A percentile compares a stretch with the other conserved stretches of the same genome.
Conservation (phyloP, 2,797 vertebrate species). For the Xenops minutus region DNA sequence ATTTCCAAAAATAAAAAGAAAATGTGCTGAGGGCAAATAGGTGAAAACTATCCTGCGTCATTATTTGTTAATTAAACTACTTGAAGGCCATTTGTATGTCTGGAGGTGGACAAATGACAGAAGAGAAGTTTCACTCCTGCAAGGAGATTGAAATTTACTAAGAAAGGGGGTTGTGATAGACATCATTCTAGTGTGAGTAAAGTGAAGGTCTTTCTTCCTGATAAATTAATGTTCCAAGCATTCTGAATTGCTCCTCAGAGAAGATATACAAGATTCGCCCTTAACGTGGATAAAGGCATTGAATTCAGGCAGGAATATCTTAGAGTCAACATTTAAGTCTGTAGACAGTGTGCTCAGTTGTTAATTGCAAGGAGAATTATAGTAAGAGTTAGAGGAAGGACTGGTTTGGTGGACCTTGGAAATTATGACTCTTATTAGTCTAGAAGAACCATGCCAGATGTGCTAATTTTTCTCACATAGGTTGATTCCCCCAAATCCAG, state of each 20-base stretch:
- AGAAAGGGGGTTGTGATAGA: neutral
- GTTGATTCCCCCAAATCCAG: neutral
- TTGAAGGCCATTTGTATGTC: neutral
- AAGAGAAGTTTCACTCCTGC: neutral
- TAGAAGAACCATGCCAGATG: neutral
- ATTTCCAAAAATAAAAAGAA: neutral
- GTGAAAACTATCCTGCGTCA: neutral
- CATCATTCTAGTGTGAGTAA: neutral
- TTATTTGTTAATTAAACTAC: neutral
- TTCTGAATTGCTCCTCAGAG: neutral
- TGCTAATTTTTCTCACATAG: neutral
- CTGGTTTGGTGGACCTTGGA: neutral
- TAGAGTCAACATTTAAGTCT: neutral
- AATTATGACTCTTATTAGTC: neutral
- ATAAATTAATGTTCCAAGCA: neutral
- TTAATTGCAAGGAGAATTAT: neutral
- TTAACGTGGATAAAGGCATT: neutral
- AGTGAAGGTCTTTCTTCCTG: neutral
- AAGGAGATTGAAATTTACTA: neutral
- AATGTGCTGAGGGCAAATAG: neutral
- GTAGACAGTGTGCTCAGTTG: neutral
- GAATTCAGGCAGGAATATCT: neutral
- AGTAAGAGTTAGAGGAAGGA: neutral
- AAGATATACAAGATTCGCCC: accelerated
- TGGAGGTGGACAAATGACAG: neutral